Evolutionary conservation across 1,140 invertebrate species (phyloP), one percentile per base, ranked within the genome.

Genomic region (Drosophila ercepeae): DNA sequence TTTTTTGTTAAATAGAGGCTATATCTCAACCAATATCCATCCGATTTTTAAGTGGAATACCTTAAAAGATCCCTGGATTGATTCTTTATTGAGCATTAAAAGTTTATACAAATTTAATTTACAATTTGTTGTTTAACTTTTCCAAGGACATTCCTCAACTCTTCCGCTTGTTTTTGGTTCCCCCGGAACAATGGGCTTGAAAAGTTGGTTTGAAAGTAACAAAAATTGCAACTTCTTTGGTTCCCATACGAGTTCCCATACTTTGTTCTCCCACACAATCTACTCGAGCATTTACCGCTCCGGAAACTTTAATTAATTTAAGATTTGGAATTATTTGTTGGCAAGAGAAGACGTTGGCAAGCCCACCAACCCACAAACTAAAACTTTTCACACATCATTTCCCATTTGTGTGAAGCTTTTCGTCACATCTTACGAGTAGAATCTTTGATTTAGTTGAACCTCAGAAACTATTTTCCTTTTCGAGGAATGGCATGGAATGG

Each of bases 301-400:
- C 21, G 29, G n/a, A 49, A 64, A 64, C 60, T 64, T 64, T 64
- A 64, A 64, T 64, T 64, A 48, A 64, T 63, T 64, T 61, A 41
- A 64, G 19, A 61, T 61, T 54, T 52, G n/a, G 3, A 45, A 53
- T 45, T 52, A 68, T 68, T 67, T 68, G 64, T 53, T 53, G 27
- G 39, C 7, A 45, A 67, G 50, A 34, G 21, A 25, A 44, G n/a
- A 14, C 32, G n/a, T 19, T 1, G 19, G 16, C 4, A 8, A 25
- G 8, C 14, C 4, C 5, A 16, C 21, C 8, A 2, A 11, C 19
- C 3, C 19, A 8, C 27, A 41, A 18, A 51, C 34, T 36, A 27
- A 4, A 41, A 44, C 45, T 67, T 65, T 67, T 9, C 63, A 42
- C 34, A 49, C 29, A 52, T 52, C 23, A 67, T 34, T 45, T 42